Conservation (phyloP, 1,140 invertebrate species). For the Scaptomyza hsui region DNA sequence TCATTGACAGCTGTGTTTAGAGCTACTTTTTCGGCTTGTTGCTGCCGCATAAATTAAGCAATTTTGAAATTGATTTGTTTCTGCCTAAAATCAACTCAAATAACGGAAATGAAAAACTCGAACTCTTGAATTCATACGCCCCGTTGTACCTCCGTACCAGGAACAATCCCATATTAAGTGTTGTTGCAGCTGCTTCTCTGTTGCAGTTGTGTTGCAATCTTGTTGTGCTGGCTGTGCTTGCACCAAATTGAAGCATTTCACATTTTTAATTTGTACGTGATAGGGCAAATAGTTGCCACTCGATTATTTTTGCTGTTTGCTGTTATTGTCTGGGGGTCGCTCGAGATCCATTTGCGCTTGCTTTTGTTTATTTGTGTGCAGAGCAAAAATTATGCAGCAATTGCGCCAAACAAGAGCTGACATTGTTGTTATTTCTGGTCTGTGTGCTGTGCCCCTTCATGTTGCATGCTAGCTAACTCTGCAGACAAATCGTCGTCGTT, state of each 20-base stretch:
- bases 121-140: slow-evolving; percentile 39
- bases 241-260: slow-evolving; percentile 77
- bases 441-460: slow-evolving; percentile 30
- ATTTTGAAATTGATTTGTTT: neutral
- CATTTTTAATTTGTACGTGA: slow-evolving; percentile 82
- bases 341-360: slow-evolving; percentile 27
- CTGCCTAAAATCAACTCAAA: neutral
- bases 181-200: slow-evolving; percentile 18
- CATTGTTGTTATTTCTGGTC: slow-evolving; percentile 32
- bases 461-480: slow-evolving; percentile 70
- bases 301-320: slow-evolving; percentile 26
- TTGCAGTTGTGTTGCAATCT: slow-evolving; percentile 50
- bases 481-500: slow-evolving; percentile 73
- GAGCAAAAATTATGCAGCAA: slow-evolving; percentile 66
- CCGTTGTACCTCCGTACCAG: slow-evolving; percentile 32
- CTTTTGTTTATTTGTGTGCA: slow-evolving; percentile 47
- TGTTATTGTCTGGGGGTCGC: slow-evolving; percentile 6
- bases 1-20: neutral
- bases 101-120: slow-evolving; percentile 1
- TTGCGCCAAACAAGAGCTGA: slow-evolving; percentile 14
- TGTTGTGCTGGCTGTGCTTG: neutral
- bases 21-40: no score
- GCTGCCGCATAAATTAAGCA: neutral
- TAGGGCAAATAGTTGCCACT: slow-evolving; percentile 80
- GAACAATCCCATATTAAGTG: neutral